A percentile compares a stretch with the other conserved stretches of the same genome.
Conservation (phyloP, 1,140 invertebrate species). For the Eumeta japonica region DNA sequence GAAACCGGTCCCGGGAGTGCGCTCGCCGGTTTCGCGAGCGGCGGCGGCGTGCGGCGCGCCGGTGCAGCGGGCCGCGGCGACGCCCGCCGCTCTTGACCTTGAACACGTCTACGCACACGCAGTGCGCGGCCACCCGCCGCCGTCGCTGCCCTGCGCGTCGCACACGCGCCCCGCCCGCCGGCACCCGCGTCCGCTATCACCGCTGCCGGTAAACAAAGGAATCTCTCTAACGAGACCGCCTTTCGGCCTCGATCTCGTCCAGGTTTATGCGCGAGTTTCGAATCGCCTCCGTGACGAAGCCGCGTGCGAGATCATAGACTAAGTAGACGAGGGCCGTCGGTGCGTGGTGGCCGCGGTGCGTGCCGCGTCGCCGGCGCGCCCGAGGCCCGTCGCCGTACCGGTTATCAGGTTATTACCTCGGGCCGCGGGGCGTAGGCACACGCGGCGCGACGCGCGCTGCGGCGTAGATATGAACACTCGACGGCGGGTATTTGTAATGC, state of each 20-base stretch:
- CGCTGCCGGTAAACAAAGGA: conserved; percentile 53
- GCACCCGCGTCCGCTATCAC: conserved; percentile 20
- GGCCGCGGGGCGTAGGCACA: too few relatives aligned
- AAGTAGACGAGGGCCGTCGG: too few relatives aligned
- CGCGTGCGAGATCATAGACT: too few relatives aligned
- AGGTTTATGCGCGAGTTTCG: too few relatives aligned
- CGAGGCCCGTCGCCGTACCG: conserved; percentile 3
- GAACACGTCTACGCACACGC: conserved; percentile 14
- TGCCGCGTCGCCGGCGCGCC: conserved; percentile 4
- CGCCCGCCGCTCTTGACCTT: conserved; percentile 46
- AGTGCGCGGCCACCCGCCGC: conserved; percentile 33
- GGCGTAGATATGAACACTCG: conserved; percentile 11
- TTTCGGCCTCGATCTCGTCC: too few relatives aligned
- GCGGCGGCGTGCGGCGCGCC: conserved; percentile 21
- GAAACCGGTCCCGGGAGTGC: conserved; percentile 20
- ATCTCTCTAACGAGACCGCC: too few relatives aligned
- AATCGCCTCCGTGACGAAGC: too few relatives aligned
- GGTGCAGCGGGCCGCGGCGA: conserved; percentile 20
- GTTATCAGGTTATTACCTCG: conserved; percentile 4
- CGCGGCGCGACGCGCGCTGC: too few relatives aligned
- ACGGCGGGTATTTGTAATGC: conserved; percentile 21
- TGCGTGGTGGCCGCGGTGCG: conserved; percentile 14
- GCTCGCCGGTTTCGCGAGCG: conserved; percentile 18
- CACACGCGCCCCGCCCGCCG: neutral
- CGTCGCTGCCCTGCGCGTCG: conserved; percentile 7